Evolutionary conservation across 1,140 invertebrate genomes (phyloP), one percentile per base, ranked within the genome.

Genomic region (Euwallacea fornicatus): DNA sequence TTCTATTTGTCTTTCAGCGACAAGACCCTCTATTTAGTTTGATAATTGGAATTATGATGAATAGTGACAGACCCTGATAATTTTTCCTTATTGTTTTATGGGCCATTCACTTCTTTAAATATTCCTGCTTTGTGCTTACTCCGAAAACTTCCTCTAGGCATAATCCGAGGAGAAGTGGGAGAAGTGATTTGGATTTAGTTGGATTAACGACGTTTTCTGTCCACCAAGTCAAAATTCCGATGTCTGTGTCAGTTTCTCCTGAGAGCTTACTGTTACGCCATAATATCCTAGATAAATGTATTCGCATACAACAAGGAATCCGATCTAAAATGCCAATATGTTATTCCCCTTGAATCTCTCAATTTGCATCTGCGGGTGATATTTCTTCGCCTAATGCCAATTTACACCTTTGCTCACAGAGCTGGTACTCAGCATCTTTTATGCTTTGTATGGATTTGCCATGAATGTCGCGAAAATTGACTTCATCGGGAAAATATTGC

Each of bases 21-120:
- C 53, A 16, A 15, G 63, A 21, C 46, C 42, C 63, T 71, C 58
- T 71, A 66, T 71, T 71, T 71, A 59, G 44, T 59, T 59, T 71
- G 62, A 71, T 60, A 66, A 71, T 66, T 71, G 69, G 69, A 64
- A 71, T 70, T 70, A 70, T 70, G 68, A 70, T 71, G 69, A 71
- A 71, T 71, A 71, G 69, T 50, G 69, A 64, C 69, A 65, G 53
- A 44, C 62, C 15, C 42, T 50, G 53, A 66, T 71, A 61, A 66
- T 61, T 61, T 43, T 43, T 10, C 46, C 46, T 50, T 13, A 50
- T 50, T 50, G 46, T 50, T 50, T 50, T 50, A 50, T 50, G 46
- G 9, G 9, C 46, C 46, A 50, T 50, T 50, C 21, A 33, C 21
- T 33, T 33, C 46, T 50, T 50, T 50, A 10, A 13, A 50, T 50